A percentile compares a stretch with the other conserved stretches of the same genome.
phyloP scores from a whole-genome alignment of 92 coral and sea anemone genomes.

The Blastomussa wellsi region DNA sequence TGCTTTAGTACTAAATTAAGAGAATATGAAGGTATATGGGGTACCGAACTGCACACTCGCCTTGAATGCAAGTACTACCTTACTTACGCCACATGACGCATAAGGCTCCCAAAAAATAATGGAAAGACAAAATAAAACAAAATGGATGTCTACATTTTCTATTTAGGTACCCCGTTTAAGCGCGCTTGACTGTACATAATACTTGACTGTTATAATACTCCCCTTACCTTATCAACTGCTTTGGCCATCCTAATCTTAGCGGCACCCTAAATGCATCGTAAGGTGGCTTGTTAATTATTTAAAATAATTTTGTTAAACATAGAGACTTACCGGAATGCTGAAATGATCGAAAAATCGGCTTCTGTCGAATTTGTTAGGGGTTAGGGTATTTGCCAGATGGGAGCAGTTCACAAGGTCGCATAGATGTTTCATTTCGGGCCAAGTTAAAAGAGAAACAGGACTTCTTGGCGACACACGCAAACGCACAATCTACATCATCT shows the following conservation, averaged over 20 bases:
- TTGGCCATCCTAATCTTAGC: not conserved
- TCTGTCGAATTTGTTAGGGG: not conserved
- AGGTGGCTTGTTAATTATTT: not conserved
- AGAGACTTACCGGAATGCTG: not conserved
- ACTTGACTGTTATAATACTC: not conserved
- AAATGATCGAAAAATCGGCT: not conserved
- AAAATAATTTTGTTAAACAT: too few relatives aligned
- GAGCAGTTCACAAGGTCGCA: not conserved
- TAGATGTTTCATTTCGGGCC: not conserved
- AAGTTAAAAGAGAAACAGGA: conserved; percentile 14
- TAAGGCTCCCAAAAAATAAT: too few relatives aligned
- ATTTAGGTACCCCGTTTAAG: too few relatives aligned
- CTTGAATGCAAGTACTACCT: too few relatives aligned
- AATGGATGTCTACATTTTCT: too few relatives aligned
- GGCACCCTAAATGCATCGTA: not conserved
- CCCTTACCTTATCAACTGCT: not conserved
- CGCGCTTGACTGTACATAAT: too few relatives aligned
- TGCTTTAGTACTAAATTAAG: too few relatives aligned
- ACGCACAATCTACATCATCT: not conserved
- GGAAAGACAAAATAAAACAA: too few relatives aligned
- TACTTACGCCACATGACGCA: too few relatives aligned
- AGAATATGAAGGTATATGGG: too few relatives aligned
- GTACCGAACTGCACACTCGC: too few relatives aligned
- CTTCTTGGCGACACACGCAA: not conserved
- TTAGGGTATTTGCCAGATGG: not conserved